Evolutionary conservation across 2,113 vertebrate genomes (phyloP).

Genomic region (Aegithalos caudatus): DNA sequence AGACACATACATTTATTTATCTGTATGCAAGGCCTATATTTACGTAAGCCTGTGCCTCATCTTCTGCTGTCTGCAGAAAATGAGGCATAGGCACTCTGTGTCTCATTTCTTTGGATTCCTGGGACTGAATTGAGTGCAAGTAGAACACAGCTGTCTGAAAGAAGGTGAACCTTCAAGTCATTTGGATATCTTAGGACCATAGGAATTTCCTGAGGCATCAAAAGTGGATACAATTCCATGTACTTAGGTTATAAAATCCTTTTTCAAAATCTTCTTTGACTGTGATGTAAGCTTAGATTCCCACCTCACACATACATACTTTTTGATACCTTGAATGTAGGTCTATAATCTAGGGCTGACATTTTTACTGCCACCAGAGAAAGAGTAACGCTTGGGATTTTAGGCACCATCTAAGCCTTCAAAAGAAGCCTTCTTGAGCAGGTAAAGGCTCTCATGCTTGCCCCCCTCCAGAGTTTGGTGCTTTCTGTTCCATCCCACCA

Average conservation of each 20-base stretch:
- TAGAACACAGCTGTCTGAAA: not conserved
- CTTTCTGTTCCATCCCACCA: not conserved
- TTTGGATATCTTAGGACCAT: not conserved
- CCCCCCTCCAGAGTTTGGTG: not conserved
- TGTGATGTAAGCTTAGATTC: not conserved
- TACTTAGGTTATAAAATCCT: not conserved
- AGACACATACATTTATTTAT: not conserved
- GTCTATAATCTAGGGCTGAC: not conserved
- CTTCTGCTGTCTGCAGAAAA: not conserved
- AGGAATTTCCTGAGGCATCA: not conserved
- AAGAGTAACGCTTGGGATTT: not conserved
- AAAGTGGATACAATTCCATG: not conserved
- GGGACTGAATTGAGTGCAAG: not conserved
- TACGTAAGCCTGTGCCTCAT: not conserved
- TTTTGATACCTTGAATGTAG: not conserved
- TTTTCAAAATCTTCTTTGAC: not conserved
- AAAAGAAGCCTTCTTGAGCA: not conserved
- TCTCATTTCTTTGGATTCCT: not conserved
- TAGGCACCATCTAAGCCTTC: not conserved
- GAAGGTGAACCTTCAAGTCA: not conserved
- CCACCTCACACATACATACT: not conserved
- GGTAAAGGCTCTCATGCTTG: not conserved
- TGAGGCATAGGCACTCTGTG: not conserved
- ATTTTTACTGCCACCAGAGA: not conserved
- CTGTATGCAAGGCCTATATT: not conserved